Base-by-base conservation (phyloP, 2,888 invertebrate species). In the Unio pictorum region DNA sequence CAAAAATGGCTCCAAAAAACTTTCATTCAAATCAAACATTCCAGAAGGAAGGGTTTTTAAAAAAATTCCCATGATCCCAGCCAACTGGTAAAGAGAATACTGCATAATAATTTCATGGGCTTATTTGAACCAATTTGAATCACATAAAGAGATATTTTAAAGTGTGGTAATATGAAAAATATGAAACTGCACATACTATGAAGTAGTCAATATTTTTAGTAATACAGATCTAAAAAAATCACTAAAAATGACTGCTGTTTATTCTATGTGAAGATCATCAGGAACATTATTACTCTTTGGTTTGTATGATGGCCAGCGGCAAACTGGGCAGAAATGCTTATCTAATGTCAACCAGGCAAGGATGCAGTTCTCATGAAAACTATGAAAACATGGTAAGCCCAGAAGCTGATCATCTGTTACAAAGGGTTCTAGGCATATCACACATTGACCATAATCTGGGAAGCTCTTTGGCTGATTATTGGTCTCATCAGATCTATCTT, bases 251-350 rank as follows among this genome's bases (percentile, higher is more conserved):
- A 56, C 20, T 59, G 28, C 4, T 56, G 1, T 17, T 71, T 62
- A 78, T 62, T 78, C 78, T 56, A 66, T 68, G 66, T 73, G 79
- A 54, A 75, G 61, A 60, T 75, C 71, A 60, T 69, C 68, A 20
- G 57, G 57, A 45, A 58, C 60, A 61, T 76, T 75, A 20, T 79
- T 28, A 20, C 66, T 79, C 72, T 86, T 88, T 57, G 82, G 79
- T 73, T 83, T 82, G 83, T 91, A 91, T 0, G 92, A 90, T n/a
- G 92, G 91, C 91, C 92, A 91, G 15, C 92, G 87, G 79, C 92
- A 92, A 18, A 91, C 89, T 3, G 92, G 92, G 76, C 92, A 92
- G 73, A 91, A 90, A 78, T 92, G 91, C 78, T 92, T 91, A 75
- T 91, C 91, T 66, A 91, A 84, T 8, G 87, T 86, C 20, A 92